These are phyloP conservation scores for Aplysina aerophoba DNA, from an alignment of 37 sponge, comb jelly and placozoan species.

Conservation along the genomic window DNA sequence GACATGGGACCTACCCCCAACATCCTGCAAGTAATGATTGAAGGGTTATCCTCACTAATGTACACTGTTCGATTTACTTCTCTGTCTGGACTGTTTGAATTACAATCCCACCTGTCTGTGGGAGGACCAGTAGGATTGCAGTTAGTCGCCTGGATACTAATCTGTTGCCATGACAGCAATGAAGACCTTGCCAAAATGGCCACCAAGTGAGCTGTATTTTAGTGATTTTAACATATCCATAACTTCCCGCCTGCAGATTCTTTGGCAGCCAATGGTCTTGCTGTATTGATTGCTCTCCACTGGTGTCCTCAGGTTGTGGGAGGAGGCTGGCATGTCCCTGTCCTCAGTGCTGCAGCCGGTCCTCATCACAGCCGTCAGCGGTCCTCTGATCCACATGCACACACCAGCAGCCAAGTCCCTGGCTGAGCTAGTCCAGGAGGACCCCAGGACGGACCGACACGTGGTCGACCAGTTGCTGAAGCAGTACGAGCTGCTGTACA, in stretches of 20 bases:
- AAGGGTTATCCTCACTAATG: conserved; percentile 43
- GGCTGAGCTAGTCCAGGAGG: conserved; percentile 49
- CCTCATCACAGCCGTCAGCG: conserved; percentile 36
- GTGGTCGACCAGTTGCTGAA: conserved; percentile 39
- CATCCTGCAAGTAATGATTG: conserved; percentile 25
- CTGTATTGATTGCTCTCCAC: not conserved
- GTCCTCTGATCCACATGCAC: conserved; percentile 40
- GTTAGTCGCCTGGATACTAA: conserved; percentile 22
- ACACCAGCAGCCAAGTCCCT: conserved; percentile 47
- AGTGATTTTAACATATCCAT: not conserved
- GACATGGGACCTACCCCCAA: conserved; percentile 14
- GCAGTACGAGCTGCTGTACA: conserved; percentile 40
- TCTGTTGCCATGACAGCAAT: conserved; percentile 36
- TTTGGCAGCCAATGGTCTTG: not conserved
- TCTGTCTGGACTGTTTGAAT: not conserved
- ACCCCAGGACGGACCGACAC: not conserved
- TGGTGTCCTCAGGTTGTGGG: conserved; percentile 59
- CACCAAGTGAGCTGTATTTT: not conserved
- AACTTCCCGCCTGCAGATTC: not conserved
- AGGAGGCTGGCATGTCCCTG: conserved; percentile 9
- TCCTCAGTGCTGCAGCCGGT: conserved; percentile 28
- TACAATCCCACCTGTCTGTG: not conserved
- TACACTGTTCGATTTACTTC: conserved; percentile 9
- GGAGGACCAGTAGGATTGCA: not conserved
- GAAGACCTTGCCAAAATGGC: conserved; percentile 3